Evolutionary conservation across 2,888 invertebrate genomes (phyloP).

Genomic region (Ormia ochracea): DNA sequence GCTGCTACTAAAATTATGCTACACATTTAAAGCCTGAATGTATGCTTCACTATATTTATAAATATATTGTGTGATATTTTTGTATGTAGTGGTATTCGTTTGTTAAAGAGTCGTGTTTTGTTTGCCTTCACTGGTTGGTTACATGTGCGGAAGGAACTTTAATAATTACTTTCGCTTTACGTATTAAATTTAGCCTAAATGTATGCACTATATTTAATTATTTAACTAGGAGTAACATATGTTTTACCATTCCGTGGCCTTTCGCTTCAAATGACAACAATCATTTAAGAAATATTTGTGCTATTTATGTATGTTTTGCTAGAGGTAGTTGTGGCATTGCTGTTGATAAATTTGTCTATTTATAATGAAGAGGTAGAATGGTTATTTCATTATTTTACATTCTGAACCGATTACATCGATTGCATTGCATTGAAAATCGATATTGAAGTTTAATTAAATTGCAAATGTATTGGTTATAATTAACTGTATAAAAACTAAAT

Average conservation of each 20-base stretch:
- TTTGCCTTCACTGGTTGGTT: no score
- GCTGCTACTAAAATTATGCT: slow-evolving; percentile 53
- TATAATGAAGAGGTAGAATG: slow-evolving; percentile 29
- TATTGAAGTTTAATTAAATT: not conserved
- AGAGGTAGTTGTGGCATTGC: slow-evolving; percentile 46
- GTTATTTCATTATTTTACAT: not conserved
- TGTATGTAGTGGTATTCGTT: not conserved
- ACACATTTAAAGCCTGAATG: slow-evolving; percentile 27
- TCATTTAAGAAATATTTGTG: slow-evolving; percentile 34
- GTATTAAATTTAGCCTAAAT: slow-evolving; percentile 16
- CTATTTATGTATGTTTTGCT: slow-evolving; percentile 30
- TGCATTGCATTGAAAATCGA: not conserved
- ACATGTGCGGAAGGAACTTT: not conserved
- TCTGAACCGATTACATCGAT: not conserved
- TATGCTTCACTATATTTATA: slow-evolving; percentile 9
- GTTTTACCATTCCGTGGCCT: slow-evolving; percentile 13
- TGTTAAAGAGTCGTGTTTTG: not conserved
- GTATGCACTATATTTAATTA: not conserved
- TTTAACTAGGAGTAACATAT: not conserved
- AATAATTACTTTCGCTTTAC: not conserved
- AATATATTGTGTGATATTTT: not conserved
- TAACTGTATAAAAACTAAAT: no score
- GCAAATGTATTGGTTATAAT: slow-evolving; percentile 24
- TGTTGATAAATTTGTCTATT: slow-evolving; percentile 32
- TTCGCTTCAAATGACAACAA: slow-evolving; percentile 7